Evolutionary conservation across 2,888 invertebrate species (phyloP).

Genomic region (Cryptosula pallasiana): DNA sequence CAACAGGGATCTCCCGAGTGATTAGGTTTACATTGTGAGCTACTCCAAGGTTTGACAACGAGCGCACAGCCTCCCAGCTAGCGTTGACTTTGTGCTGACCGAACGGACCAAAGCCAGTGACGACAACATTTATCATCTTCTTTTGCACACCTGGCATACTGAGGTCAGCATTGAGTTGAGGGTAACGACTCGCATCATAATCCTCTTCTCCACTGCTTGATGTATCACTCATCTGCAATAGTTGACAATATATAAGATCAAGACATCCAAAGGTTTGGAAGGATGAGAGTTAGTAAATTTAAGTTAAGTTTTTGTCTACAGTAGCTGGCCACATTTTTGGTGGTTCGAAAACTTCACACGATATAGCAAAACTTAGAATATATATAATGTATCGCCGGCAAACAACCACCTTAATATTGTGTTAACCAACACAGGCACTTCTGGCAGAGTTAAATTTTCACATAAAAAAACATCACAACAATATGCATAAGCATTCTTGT

Average conservation of each 20-base stretch:
- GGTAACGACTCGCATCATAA: background rate
- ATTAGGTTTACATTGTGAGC: conserved; percentile 43
- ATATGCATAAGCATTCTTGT: too few relatives aligned
- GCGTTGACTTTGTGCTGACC: conserved; percentile 67
- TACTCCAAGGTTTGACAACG: conserved; percentile 48
- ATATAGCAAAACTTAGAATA: too few relatives aligned
- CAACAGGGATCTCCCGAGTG: conserved; percentile 51
- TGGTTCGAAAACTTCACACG: too few relatives aligned
- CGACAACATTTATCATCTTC: conserved; percentile 23
- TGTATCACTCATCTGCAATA: background rate
- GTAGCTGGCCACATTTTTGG: too few relatives aligned
- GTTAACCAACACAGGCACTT: too few relatives aligned
- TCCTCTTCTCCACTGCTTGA: conserved; percentile 11
- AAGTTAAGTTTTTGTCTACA: too few relatives aligned
- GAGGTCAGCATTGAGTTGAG: conserved; percentile 14
- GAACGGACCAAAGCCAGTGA: conserved; percentile 78
- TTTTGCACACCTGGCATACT: background rate
- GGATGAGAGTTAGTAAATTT: too few relatives aligned
- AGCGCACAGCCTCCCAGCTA: conserved; percentile 75
- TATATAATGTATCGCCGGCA: too few relatives aligned
- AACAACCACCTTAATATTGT: too few relatives aligned
- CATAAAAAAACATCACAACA: too few relatives aligned
- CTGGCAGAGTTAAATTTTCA: too few relatives aligned
- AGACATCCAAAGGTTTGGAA: too few relatives aligned
- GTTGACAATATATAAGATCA: background rate